A percentile compares a stretch with the other conserved stretches of the same genome.
Evolutionary conservation across 2,888 invertebrate genomes (phyloP).

Genomic region (Spodoptera exigua): DNA sequence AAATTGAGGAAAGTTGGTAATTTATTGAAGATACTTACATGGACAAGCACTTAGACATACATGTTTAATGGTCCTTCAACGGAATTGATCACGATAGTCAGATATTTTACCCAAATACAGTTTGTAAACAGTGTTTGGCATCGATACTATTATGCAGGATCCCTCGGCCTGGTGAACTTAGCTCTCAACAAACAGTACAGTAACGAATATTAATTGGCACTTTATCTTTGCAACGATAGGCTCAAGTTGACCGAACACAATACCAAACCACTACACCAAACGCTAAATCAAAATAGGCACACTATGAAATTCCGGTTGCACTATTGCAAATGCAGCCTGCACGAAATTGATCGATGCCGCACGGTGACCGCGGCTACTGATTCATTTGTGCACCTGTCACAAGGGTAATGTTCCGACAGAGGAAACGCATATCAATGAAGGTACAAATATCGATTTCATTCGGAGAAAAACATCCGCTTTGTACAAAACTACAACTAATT

Average conservation of each 20-base stretch:
- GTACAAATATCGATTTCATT: too few relatives aligned
- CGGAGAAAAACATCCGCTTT: too few relatives aligned
- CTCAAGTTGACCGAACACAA: constrained; percentile 22
- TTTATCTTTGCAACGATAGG: constrained; percentile 19
- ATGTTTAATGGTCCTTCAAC: constrained; percentile 9
- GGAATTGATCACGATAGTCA: constrained; percentile 4
- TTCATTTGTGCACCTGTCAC: constrained; percentile 54
- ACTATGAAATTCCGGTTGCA: constrained; percentile 49
- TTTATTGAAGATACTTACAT: constrained; percentile 28
- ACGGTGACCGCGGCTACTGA: constrained; percentile 55
- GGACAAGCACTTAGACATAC: constrained; percentile 16
- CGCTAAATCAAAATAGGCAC: constrained; percentile 50
- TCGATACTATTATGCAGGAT: too few relatives aligned
- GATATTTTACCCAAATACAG: constrained; percentile 5
- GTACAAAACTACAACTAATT: too few relatives aligned
- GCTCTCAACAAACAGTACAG: too few relatives aligned
- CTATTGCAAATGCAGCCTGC: constrained; percentile 50
- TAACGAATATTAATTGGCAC: constrained; percentile 20
- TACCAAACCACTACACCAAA: constrained; percentile 15
- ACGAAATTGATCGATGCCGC: constrained; percentile 61
- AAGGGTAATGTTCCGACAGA: constrained; percentile 19
- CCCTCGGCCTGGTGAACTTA: too few relatives aligned
- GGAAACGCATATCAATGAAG: background rate
- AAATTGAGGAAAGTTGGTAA: constrained; percentile 42
- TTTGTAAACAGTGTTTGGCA: background rate